Conservation (phyloP, 2,113 vertebrate species). For the Nycticorax nycticorax region DNA sequence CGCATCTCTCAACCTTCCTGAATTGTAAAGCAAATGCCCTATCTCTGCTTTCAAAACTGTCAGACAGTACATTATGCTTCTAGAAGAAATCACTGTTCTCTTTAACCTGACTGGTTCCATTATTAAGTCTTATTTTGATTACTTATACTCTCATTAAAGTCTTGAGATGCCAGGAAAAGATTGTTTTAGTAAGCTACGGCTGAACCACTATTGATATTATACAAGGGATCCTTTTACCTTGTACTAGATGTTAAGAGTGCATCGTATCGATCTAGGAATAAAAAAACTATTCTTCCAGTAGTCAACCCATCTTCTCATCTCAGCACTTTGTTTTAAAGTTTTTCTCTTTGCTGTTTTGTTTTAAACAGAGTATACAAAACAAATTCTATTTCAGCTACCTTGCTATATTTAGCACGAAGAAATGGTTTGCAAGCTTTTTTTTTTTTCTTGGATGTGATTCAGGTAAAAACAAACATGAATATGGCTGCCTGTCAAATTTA, state of each 20-base stretch:
- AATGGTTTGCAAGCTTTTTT: conserved; percentile 50
- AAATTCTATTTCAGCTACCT: conserved; percentile 58
- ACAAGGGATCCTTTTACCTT: conserved; percentile 76
- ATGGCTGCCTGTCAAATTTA: conserved; percentile 70
- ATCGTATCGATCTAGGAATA: conserved; percentile 79
- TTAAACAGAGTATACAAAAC: conserved; percentile 64
- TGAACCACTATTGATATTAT: conserved; percentile 72
- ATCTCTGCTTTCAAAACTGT: background rate
- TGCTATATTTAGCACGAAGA: conserved; percentile 73
- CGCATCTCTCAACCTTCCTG: background rate
- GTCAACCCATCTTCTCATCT: conserved; percentile 67
- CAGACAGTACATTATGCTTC: background rate
- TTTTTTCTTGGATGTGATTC: conserved; percentile 47
- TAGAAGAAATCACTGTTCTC: conserved; percentile 2
- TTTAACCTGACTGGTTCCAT: conserved; percentile 54
- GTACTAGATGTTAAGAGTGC: conserved; percentile 70
- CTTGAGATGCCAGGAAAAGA: conserved; percentile 73
- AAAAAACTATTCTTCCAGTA: conserved; percentile 68
- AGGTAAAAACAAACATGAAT: conserved; percentile 69
- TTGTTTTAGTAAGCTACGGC: conserved; percentile 48
- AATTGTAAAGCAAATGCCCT: background rate
- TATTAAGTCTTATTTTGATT: conserved; percentile 58
- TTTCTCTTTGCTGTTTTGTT: conserved; percentile 45
- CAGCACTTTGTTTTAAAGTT: conserved; percentile 70
- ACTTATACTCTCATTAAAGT: conserved; percentile 54